phyloP scores from a whole-genome alignment of 1,140 invertebrate genomes.

The Caenorhabditis remanei region DNA sequence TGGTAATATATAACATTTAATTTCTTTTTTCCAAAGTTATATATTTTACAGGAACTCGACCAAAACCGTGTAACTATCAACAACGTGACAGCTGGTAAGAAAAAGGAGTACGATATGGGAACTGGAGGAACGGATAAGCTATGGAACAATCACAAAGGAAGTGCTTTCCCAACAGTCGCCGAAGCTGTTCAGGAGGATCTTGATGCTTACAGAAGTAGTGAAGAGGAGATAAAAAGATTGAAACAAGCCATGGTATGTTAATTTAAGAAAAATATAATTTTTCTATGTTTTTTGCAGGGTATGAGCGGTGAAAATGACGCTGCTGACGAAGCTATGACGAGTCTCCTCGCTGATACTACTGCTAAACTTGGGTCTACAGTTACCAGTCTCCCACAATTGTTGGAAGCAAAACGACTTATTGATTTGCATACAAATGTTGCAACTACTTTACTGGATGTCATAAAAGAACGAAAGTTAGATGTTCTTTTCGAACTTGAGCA shows the following conservation, averaged over 20 bases:
- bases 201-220: conserved; percentile 91
- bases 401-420: conserved; percentile 96
- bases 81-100: conserved; percentile 83
- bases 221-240: conserved; percentile 94
- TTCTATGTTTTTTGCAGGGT: conserved; percentile 76
- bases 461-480: conserved; percentile 85
- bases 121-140: conserved; percentile 82
- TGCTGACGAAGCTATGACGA: conserved; percentile 80
- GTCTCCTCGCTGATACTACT: conserved; percentile 92
- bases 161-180: conserved; percentile 95
- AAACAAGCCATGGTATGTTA: conserved; percentile 88
- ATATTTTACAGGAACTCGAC: conserved; percentile 83
- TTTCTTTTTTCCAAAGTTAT: conserved; percentile 14
- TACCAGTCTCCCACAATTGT: conserved; percentile 84
- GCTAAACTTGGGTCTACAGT: conserved; percentile 89
- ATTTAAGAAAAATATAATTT: background rate
- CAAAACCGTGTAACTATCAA: conserved; percentile 87
- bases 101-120: conserved; percentile 91
- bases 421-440: conserved; percentile 99
- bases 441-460: conserved; percentile 81
- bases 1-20: conserved; percentile 60
- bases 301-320: conserved; percentile 79
- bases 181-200: conserved; percentile 98
- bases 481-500: conserved; percentile 97
- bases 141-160: conserved; percentile 79